Evolutionary conservation across 2,888 invertebrate species (phyloP).

Genomic region (Drosophila limbata): DNA sequence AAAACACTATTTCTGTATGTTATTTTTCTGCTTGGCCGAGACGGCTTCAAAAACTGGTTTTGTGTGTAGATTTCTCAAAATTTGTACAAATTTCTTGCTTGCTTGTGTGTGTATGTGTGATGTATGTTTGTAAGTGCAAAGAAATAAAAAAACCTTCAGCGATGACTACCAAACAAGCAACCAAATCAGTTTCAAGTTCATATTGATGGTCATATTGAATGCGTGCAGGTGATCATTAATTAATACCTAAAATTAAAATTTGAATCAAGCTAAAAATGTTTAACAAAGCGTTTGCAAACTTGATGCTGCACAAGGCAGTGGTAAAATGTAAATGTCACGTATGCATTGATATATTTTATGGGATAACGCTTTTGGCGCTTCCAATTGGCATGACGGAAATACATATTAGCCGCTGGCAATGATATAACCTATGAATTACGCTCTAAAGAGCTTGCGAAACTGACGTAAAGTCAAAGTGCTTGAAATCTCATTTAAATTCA

Average conservation of each 20-base stretch:
- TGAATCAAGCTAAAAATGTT: slow-evolving; percentile 6
- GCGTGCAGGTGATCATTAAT: slow-evolving; percentile 53
- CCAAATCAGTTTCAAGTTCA: slow-evolving; percentile 79
- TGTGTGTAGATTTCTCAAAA: slow-evolving; percentile 30
- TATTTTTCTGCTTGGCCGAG: slow-evolving; percentile 28
- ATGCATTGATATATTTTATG: slow-evolving; percentile 50
- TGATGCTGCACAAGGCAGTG: slow-evolving; percentile 48
- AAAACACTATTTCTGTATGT: slow-evolving; percentile 53
- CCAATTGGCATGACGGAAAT: slow-evolving; percentile 75
- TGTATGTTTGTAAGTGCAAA: slow-evolving; percentile 40
- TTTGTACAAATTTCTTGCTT: neutral
- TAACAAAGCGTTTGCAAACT: neutral
- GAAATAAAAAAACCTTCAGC: slow-evolving; percentile 75
- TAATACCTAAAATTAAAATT: slow-evolving; percentile 30
- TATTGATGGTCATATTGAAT: slow-evolving; percentile 59
- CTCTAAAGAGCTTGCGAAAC: slow-evolving; percentile 58
- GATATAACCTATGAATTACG: slow-evolving; percentile 69
- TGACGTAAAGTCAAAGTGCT: slow-evolving; percentile 26
- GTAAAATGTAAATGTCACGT: slow-evolving; percentile 51
- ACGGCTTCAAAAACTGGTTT: slow-evolving; percentile 67
- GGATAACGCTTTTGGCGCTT: slow-evolving; percentile 21
- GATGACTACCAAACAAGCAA: slow-evolving; percentile 51
- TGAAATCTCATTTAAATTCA: slow-evolving; percentile 59
- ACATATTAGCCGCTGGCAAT: slow-evolving; percentile 67
- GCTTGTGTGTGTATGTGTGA: neutral